Base-by-base conservation (phyloP, 2,888 invertebrate species). In the Rhabditophanes sp. region DNA sequence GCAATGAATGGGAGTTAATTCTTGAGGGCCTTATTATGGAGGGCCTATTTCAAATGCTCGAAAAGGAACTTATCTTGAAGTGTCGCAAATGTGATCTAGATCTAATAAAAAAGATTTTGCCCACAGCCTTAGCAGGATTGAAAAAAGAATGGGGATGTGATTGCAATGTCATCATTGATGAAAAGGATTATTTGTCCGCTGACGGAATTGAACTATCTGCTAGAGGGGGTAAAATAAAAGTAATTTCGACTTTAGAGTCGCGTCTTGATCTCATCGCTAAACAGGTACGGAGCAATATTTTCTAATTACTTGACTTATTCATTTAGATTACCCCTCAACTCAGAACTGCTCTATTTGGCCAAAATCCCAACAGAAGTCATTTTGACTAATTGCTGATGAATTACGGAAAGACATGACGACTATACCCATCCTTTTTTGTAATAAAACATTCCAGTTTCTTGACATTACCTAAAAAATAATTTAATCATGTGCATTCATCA, bases 1-100 rank as follows among this genome's bases (percentile, higher is more conserved):
- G 37, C 37, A 35, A 33, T 14, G 18, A 34, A 14, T 22, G 37
- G 5, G 33, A 34, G 17, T 37, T 37, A 12, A 34, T 34, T 35
- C 17, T 34, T 8, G 37, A 34, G 11, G 35, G 35, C 1, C 18
- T 34, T 9, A 34, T 34, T 16, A 3, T 34, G 2, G 35, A 34
- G 19, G 35, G 36, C 8, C 17, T 34, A 22, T 24, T 34, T 6
- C 35, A 35, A 15, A 9, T 34, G 9, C n/a, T 35, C n/a, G 35
- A 34, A n/a, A 22, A 21, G 7, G 20, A 34, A 21, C 15, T 34
- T 17, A 17, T 34, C 18, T 12, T 34, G 14, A 33, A 37, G 18
- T 34, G 35, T 20, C 34, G 35, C 17, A 33, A 33, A 36, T 6
- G 16, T 16, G 33, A 33, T 18, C 16, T 32, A 6, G 29, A 27